Conservation (phyloP, 2,113 vertebrate species). For the Tenebrosternarchus preto region DNA sequence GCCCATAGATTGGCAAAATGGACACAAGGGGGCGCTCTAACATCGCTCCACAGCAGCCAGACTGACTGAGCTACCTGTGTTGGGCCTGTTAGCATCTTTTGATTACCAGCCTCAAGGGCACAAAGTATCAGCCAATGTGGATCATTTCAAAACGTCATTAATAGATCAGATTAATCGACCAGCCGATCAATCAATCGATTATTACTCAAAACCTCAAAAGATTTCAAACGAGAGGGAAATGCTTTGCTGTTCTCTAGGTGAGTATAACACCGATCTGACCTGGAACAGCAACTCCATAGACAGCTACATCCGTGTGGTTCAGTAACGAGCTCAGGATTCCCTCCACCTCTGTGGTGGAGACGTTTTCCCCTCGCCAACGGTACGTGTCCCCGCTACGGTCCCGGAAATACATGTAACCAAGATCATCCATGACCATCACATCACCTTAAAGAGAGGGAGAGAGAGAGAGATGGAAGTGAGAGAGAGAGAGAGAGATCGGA, state of each 20-base stretch:
- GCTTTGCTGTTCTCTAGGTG: not conserved
- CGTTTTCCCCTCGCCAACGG: conserved; percentile 87
- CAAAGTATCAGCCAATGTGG: no score
- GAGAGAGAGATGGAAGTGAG: conserved; percentile 46
- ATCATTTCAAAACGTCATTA: no score
- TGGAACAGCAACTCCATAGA: conserved; percentile 83
- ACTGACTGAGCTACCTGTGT: no score
- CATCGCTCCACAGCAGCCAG: no score
- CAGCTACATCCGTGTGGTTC: conserved; percentile 80
- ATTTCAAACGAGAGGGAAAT: not conserved
- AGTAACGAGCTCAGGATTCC: conserved; percentile 78
- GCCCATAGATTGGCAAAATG: no score
- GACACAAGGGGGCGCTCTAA: no score
- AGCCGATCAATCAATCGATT: no score
- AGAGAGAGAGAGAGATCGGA: no score
- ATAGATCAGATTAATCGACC: no score
- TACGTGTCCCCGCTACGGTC: conserved; percentile 87
- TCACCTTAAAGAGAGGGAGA: conserved; percentile 72
- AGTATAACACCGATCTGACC: conserved; percentile 60
- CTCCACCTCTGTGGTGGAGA: conserved; percentile 86
- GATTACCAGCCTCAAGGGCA: no score
- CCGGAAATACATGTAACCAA: conserved; percentile 86
- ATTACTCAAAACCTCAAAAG: not conserved
- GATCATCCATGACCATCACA: conserved; percentile 85
- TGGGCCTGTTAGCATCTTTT: no score